Conservation (phyloP, 2,888 invertebrate species). For the Athrips mouffetella region DNA sequence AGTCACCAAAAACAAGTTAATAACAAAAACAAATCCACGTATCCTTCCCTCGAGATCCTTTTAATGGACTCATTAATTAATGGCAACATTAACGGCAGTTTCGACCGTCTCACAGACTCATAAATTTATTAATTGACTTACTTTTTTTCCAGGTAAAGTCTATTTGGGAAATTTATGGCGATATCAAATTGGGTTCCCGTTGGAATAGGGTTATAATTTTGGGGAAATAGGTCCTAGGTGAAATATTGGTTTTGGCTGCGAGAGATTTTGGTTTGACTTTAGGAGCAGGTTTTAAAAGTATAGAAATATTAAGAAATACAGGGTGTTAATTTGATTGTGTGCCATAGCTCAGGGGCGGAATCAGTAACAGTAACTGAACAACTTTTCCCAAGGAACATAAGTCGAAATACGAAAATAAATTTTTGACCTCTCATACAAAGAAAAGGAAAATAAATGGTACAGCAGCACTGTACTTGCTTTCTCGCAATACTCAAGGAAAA, state of each 20-base stretch:
- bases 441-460: too few species aligned
- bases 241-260: too few species aligned
- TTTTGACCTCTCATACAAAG: too few species aligned
- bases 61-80: conserved; percentile 26
- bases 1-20: neutral
- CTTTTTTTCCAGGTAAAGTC: conserved; percentile 20
- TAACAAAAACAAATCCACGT: conserved; percentile 1
- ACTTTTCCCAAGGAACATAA: too few species aligned
- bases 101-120: conserved; percentile 17
- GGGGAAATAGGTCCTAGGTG: neutral
- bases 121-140: conserved; percentile 27
- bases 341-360: neutral
- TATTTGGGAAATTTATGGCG: neutral
- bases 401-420: too few species aligned
- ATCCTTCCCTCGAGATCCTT: conserved; percentile 16
- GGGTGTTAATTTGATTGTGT: neutral
- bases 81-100: conserved; percentile 23
- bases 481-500: too few species aligned
- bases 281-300: neutral
- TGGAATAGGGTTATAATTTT: too few species aligned
- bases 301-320: neutral
- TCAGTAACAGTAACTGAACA: too few species aligned
- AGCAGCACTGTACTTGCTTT: too few species aligned
- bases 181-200: neutral
- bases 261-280: neutral